Evolutionary conservation across 2,888 invertebrate species (phyloP).

Genomic region (Ceramica pisi): DNA sequence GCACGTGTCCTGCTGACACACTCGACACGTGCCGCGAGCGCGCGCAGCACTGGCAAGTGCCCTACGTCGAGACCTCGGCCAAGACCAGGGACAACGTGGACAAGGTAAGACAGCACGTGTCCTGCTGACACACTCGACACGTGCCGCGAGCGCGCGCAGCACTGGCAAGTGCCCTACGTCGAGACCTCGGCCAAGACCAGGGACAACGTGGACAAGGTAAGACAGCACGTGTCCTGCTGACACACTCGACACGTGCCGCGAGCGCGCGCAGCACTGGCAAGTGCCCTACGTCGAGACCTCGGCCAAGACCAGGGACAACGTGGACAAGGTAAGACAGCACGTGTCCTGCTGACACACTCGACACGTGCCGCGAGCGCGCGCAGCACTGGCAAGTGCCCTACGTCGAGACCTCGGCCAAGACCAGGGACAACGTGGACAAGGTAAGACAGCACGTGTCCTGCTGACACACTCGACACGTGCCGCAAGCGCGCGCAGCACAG

Average conservation of each 20-base stretch:
- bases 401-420: constrained; percentile 99
- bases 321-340: constrained; percentile 71
- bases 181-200: constrained; percentile 99
- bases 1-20: too few species aligned
- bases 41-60: constrained; percentile 98
- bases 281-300: constrained; percentile 92
- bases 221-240: too few species aligned
- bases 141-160: constrained; percentile 92
- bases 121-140: too few species aligned
- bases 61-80: constrained; percentile 97
- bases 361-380: constrained; percentile 72
- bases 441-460: constrained; percentile 86
- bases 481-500: too few species aligned
- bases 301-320: constrained; percentile 92
- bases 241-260: too few species aligned
- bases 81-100: neutral
- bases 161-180: constrained; percentile 99
- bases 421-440: constrained; percentile 99
- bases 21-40: constrained; percentile 77
- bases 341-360: constrained; percentile 95
- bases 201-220: constrained; percentile 81
- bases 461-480: too few species aligned
- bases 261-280: constrained; percentile 97
- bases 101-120: neutral
- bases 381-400: constrained; percentile 99